Evolutionary conservation across 2,888 invertebrate genomes (phyloP).

Genomic region (Teinopalpus imperialis): DNA sequence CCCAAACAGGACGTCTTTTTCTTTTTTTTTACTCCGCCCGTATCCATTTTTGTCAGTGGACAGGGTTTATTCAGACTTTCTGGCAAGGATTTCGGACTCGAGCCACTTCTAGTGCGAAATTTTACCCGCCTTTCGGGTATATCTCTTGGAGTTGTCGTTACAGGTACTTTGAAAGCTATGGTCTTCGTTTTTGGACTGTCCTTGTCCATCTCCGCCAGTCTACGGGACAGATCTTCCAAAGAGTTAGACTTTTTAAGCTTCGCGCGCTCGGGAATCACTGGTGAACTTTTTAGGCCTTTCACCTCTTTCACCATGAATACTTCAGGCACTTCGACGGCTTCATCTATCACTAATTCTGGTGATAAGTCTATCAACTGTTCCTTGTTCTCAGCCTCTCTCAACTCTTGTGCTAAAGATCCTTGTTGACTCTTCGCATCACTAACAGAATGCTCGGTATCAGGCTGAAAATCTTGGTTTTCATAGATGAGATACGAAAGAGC

Average conservation of each 20-base stretch:
- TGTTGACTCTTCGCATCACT: conserved; percentile 37
- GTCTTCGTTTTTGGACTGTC: conserved; percentile 57
- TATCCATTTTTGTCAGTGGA: conserved; percentile 59
- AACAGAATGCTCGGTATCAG: conserved; percentile 32
- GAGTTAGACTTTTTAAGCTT: conserved; percentile 69
- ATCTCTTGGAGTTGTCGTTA: conserved; percentile 63
- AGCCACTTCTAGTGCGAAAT: conserved; percentile 60
- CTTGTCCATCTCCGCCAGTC: conserved; percentile 41
- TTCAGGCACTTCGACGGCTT: conserved; percentile 52
- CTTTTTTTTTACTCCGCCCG: conserved; percentile 57
- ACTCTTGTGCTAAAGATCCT: conserved; percentile 59
- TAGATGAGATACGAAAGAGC: conserved; percentile 66
- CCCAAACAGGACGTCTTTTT: conserved; percentile 70
- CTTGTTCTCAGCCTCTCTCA: conserved; percentile 64
- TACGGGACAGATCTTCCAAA: conserved; percentile 58
- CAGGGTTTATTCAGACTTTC: conserved; percentile 68
- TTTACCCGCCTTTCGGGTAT: conserved; percentile 64
- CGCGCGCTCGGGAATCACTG: conserved; percentile 63
- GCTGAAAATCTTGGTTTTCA: conserved; percentile 54
- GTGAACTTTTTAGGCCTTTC: conserved; percentile 51
- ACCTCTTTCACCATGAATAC: conserved; percentile 55
- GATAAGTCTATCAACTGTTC: conserved; percentile 62
- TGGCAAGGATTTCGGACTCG: conserved; percentile 74
- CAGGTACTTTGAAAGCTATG: conserved; percentile 69
- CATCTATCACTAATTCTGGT: conserved; percentile 67